These are phyloP conservation scores for Hypomecis punctinalis DNA, from an alignment of 2,888 invertebrate genomes.

Conservation along the genomic window DNA sequence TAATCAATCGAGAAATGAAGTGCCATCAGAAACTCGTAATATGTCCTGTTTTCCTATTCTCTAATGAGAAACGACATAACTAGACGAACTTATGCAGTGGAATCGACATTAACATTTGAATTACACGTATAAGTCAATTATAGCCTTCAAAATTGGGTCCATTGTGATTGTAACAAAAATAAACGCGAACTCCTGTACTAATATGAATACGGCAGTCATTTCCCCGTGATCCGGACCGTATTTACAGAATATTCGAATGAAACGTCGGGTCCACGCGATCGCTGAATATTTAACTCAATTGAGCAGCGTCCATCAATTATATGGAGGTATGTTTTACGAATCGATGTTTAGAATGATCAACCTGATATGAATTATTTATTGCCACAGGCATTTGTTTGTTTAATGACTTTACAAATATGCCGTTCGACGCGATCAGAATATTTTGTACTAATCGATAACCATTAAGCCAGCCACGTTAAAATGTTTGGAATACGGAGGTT, in stretches of 20 bases:
- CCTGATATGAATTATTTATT: conserved; percentile 44
- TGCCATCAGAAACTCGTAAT: too few relatives aligned
- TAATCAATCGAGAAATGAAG: too few relatives aligned
- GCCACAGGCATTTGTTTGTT: conserved; percentile 37
- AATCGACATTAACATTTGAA: not conserved
- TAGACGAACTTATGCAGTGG: too few relatives aligned
- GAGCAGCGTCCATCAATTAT: conserved; percentile 44
- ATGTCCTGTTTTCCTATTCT: too few relatives aligned
- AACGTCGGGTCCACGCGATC: conserved; percentile 41
- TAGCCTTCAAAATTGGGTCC: too few relatives aligned
- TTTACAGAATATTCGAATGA: conserved; percentile 41
- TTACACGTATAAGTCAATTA: not conserved
- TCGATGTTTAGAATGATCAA: conserved; percentile 43
- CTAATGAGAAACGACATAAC: too few relatives aligned
- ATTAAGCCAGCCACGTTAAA: not conserved
- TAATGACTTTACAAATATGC: conserved; percentile 34
- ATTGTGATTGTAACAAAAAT: not conserved
- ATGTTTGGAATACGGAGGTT: not conserved
- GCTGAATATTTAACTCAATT: conserved; percentile 47
- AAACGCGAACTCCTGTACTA: not conserved
- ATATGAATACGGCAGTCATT: conserved; percentile 25
- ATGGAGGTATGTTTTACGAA: conserved; percentile 40
- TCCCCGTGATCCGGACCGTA: conserved; percentile 33
- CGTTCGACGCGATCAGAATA: conserved; percentile 1
- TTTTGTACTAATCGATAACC: conserved; percentile 7